Conservation (phyloP, 2,113 vertebrate species). For the Serinus canaria region DNA sequence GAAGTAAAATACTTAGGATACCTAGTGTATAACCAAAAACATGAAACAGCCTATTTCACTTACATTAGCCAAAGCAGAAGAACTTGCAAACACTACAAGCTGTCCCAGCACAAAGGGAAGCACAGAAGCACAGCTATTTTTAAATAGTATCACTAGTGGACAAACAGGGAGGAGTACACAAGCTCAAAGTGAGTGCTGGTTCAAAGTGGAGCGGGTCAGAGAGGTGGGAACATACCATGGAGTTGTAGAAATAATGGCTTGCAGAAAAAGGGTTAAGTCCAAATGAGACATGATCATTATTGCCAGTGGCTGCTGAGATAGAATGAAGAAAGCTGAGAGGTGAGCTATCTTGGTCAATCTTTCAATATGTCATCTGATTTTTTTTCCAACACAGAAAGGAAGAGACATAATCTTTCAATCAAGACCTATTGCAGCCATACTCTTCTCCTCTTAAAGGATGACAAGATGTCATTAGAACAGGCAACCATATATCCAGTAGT, state of each 20-base stretch:
- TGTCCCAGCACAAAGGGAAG: not conserved
- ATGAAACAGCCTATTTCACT: not conserved
- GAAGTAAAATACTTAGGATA: not conserved
- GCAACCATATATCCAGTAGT: not conserved
- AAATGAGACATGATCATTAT: fast-evolving
- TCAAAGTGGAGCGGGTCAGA: fast-evolving
- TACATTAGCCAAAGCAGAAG: not conserved
- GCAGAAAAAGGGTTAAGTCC: not conserved
- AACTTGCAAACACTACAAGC: not conserved
- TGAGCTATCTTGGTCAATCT: not conserved
- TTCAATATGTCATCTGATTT: not conserved
- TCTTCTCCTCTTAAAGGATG: not conserved
- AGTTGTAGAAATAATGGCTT: not conserved
- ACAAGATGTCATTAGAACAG: not conserved
- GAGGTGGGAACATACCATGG: fast-evolving
- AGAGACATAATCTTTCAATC: not conserved
- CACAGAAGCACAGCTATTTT: not conserved
- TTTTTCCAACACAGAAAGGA: not conserved
- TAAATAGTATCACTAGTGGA: not conserved
- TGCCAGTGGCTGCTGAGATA: not conserved
- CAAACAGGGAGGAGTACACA: not conserved
- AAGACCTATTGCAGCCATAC: not conserved
- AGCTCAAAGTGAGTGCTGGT: not conserved
- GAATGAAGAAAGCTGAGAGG: too few species aligned
- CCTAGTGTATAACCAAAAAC: not conserved